Conservation (phyloP, 2,113 vertebrate genomes). For the Willisornis vidua region DNA sequence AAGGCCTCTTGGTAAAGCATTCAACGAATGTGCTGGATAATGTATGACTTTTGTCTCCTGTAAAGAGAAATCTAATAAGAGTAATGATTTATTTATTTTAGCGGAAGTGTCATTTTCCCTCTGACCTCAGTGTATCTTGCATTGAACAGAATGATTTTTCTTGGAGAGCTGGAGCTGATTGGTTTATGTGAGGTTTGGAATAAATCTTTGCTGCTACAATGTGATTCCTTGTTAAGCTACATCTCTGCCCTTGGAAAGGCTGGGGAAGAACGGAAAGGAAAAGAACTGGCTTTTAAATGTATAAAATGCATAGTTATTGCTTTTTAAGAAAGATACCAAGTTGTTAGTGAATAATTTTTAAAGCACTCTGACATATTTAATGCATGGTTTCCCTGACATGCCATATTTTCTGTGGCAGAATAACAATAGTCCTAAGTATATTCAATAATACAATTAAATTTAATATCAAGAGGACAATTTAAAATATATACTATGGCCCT, state of each 20-base stretch:
- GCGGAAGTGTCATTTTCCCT: neutral
- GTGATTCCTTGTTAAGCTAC: neutral
- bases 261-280: neutral
- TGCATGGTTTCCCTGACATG: neutral
- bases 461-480: neutral
- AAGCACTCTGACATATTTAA: neutral
- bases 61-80: constrained; percentile 10
- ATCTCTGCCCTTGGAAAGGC: neutral
- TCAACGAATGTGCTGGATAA: constrained; percentile 11
- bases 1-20: constrained; percentile 39
- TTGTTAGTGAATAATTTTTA: neutral
- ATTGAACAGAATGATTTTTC: neutral
- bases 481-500: fast-evolving
- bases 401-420: neutral
- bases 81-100: constrained; percentile 27
- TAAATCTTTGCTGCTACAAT: neutral
- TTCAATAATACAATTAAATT: neutral
- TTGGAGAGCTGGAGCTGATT: neutral
- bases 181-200: neutral
- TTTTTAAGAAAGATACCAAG: neutral
- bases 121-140: constrained; percentile 19
- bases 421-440: neutral
- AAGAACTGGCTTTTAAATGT: neutral
- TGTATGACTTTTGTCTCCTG: neutral
- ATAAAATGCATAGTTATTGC: neutral